Conservation (phyloP, 2,888 invertebrate species). For the Apodemia hepburni region DNA sequence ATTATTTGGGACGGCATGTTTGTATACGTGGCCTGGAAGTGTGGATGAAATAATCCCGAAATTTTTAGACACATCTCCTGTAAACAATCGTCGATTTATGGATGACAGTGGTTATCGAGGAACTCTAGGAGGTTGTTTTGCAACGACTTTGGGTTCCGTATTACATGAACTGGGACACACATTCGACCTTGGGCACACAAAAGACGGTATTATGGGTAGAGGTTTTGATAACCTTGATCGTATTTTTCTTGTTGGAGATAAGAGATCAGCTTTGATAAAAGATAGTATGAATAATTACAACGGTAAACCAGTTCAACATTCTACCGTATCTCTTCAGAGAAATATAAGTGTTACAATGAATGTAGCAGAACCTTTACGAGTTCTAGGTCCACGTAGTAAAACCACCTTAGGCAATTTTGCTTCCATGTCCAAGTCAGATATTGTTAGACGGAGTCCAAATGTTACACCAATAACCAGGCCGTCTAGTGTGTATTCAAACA, state of each 20-base stretch:
- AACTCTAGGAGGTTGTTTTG: conserved; percentile 92
- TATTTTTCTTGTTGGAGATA: conserved; percentile 84
- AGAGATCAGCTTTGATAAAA: conserved; percentile 59
- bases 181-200: conserved; percentile 95
- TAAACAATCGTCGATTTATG: conserved; percentile 88
- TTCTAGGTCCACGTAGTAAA: conserved; percentile 76
- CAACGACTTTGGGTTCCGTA: conserved; percentile 94
- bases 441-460: conserved; percentile 69
- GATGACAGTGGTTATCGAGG: conserved; percentile 96
- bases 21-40: conserved; percentile 93
- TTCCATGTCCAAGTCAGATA: conserved; percentile 67
- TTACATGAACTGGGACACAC: conserved; percentile 97
- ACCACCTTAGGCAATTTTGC: conserved; percentile 74
- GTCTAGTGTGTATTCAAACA: conserved; percentile 71
- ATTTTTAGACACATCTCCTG: conserved; percentile 72
- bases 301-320: conserved; percentile 81
- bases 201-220: conserved; percentile 95
- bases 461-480: conserved; percentile 76
- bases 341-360: conserved; percentile 83
- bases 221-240: conserved; percentile 92
- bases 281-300: conserved; percentile 80
- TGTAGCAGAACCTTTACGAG: conserved; percentile 74
- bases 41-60: conserved; percentile 83
- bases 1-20: conserved; percentile 92
- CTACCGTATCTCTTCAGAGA: conserved; percentile 80